Base-by-base conservation (phyloP, 1,140 invertebrate genomes). In the Lutraria rhynchaena region DNA sequence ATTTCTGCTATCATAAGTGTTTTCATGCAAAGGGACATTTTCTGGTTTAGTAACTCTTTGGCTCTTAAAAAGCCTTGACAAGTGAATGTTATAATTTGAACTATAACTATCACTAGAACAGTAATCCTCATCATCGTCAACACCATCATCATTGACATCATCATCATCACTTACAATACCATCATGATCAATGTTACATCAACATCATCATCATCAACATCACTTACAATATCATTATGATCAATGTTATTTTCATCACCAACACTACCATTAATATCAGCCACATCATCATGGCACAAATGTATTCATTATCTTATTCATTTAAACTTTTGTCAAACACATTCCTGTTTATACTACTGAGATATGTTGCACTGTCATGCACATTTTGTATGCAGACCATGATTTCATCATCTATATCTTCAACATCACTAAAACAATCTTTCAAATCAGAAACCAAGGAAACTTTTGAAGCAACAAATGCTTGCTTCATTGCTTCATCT, bases 401-500 rank as follows among this genome's bases (percentile, higher is more conserved):
- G 44, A 46, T 46, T 46, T 46, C 44, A 46, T 46, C 44, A 46
- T 46, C 44, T 46, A 46, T 19, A 11, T 46, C 44, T 46, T 46
- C 44, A 11, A 19, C 19, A n/a, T n/a, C n/a, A 19, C 44, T 46
- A 46, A 19, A 19, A 46, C 44, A 46, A 19, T 46, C 9, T 19
- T 46, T 46, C 44, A 46, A 19, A 46, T 46, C 44, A 11, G 9
- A 9, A 46, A 46, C 9, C 9, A 19, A 46, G 44, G 44, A 46
- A 19, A 46, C 19, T 11, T 46, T 19, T 46, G 44, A 46, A 19
- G 44, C 9, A 46, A 11, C 44, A 46, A 11, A 46, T 37, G 41
- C 63, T 19, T 67, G 31, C 17, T 37, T 46, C 22, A 70, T 70
- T 13, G 44, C 65, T 35, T 70, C 41, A 49, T 70, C 3, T 49